Percentiles rank a stretch among this genome's conserved stretches.
phyloP scores from a whole-genome alignment of 37 sponge, comb jelly and placozoan species.

The Geodia barretti region DNA sequence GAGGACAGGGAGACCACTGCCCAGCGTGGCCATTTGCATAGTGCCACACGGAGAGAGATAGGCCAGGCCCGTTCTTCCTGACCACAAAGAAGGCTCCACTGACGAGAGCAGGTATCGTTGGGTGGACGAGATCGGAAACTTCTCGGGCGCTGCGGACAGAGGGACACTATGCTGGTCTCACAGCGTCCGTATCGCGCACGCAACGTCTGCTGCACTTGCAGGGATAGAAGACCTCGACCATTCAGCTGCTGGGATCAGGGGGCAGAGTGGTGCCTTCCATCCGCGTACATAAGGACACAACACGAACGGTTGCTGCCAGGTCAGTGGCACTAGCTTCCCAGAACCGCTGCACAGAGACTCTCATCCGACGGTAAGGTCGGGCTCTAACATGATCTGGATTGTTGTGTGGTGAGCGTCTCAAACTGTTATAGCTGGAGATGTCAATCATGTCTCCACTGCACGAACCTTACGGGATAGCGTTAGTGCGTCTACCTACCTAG shows the following conservation, averaged over 20 bases:
- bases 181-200: slow-evolving; percentile 21
- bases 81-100: no score
- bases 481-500: no score
- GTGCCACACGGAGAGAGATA: not conserved
- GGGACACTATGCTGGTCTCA: slow-evolving; percentile 15
- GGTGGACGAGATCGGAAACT: not conserved
- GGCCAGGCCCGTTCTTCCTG: slow-evolving; percentile 13
- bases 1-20: not conserved
- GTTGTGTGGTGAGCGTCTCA: no score
- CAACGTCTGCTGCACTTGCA: slow-evolving; percentile 10
- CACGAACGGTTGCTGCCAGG: slow-evolving; percentile 10
- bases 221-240: slow-evolving; percentile 20
- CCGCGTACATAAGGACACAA: slow-evolving; percentile 5
- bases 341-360: no score
- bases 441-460: no score
- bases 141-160: not conserved
- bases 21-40: not conserved
- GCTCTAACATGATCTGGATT: no score
- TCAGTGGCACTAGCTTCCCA: no score
- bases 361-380: no score
- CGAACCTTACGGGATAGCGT: no score
- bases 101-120: not conserved
- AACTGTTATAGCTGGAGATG: no score
- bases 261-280: slow-evolving; percentile 12
- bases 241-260: slow-evolving; percentile 4